Evolutionary conservation across 1,140 invertebrate species (phyloP), one percentile per base, ranked within the genome.

Genomic region (Drosophila bipectinata): DNA sequence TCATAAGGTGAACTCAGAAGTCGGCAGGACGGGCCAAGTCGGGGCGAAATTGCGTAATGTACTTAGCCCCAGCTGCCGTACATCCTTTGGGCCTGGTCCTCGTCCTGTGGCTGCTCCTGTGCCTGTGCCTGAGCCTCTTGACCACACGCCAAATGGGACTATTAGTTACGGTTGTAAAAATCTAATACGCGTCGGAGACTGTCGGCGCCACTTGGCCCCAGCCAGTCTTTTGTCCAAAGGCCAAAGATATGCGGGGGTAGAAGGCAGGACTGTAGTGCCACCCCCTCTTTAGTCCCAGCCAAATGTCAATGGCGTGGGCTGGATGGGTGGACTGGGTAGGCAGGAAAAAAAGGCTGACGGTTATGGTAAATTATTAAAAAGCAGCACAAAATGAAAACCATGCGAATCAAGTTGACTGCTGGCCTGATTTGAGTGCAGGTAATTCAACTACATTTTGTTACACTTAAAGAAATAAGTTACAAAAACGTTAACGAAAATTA

Each of bases 341-440:
- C 39, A 47, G 62, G 51, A 44, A 44, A 58, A 83, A 83, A 79
- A 61, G 63, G 77, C 88, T 83, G 79, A 79, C 82, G 61, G 71
- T 88, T 82, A 78, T 84, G 74, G 88, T 90, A 67, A 90, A 90
- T 90, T 90, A 90, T 90, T 90, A 90, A 90, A 88, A 88, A 74
- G 80, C 69, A 69, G 51, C 69, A 69, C 62, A 74, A 84, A 90
- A 78, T 89, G 75, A 88, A 89, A 89, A 45, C 24, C 60, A 32
- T 39, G 34, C 41, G 76, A 89, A 89, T 89, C 68, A 71, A 84
- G 76, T 83, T 64, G 53, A 30, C 48, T 49, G 44, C 18, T 37
- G 62, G 75, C 54, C 59, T 68, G 53, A 60, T 69, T 69, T 82
- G 79, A 88, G 76, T 88, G 79, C 83, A 88, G 83, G 79, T 88